Conservation (phyloP, 2,113 vertebrate genomes). For the Oreochromis spilurus region DNA sequence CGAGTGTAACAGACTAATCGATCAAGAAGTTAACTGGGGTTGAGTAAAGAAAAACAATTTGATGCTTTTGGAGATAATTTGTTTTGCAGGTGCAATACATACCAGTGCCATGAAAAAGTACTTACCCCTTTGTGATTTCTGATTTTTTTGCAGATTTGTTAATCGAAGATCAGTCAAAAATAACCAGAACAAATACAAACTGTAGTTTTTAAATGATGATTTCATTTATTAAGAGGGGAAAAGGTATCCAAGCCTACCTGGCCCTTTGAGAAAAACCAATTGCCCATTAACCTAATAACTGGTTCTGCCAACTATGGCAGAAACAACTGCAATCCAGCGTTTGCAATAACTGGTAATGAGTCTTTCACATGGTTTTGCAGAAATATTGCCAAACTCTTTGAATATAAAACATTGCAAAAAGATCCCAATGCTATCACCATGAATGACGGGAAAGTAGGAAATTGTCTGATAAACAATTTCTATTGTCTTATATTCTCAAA, state of each 20-base stretch:
- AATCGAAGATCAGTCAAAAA: not conserved
- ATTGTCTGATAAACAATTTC: not conserved
- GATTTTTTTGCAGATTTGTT: not conserved
- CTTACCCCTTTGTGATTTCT: accelerated
- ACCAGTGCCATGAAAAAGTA: not conserved
- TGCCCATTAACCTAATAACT: not conserved
- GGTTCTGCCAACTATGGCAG: not conserved
- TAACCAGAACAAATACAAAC: not conserved
- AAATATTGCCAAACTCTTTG: accelerated
- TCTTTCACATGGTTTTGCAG: not conserved
- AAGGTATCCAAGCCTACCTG: not conserved
- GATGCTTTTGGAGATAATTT: not conserved
- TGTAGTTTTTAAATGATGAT: not conserved
- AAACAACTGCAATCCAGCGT: not conserved
- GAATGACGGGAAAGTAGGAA: not conserved
- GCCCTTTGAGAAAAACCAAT: not conserved
- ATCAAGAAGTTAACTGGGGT: not conserved
- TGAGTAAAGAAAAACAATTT: not conserved
- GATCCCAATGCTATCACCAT: not conserved
- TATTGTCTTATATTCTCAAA: not conserved
- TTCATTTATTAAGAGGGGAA: not conserved
- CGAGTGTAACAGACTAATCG: not conserved
- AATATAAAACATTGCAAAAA: not conserved
- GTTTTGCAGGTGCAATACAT: not conserved
- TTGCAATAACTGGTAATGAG: not conserved